phyloP scores from a whole-genome alignment of 2,797 vertebrate species.

The Hylomyscus alleni region DNA sequence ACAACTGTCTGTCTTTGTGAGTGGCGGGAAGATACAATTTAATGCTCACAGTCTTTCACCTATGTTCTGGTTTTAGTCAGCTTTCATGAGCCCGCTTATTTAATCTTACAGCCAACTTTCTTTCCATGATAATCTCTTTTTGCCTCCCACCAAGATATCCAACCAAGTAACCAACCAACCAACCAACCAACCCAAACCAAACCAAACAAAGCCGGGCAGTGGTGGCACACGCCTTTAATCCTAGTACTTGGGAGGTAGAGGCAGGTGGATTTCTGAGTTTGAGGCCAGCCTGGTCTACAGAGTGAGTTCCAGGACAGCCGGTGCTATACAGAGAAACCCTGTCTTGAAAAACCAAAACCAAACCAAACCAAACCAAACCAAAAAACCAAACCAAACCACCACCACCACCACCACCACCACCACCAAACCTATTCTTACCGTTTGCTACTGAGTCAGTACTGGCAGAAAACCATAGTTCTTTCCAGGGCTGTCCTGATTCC shows the following conservation, averaged over 20 bases:
- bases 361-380: not conserved
- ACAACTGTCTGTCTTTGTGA: constrained; percentile 26
- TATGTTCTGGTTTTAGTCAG: constrained; percentile 35
- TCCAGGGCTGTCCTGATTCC: constrained; percentile 60
- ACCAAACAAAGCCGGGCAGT: not conserved
- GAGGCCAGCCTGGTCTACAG: too few relatives aligned
- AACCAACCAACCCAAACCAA: not conserved
- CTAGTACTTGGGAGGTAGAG: too few relatives aligned
- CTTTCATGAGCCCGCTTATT: constrained; percentile 71
- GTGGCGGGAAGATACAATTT: not conserved
- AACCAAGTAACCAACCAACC: not conserved
- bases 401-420: too few relatives aligned
- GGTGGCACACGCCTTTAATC: too few relatives aligned
- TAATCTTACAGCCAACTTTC: constrained; percentile 78
- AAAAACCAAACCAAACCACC: not conserved
- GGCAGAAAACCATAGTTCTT: constrained; percentile 57
- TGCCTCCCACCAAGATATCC: constrained; percentile 74
- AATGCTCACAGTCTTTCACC: constrained; percentile 30
- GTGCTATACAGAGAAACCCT: too few relatives aligned
- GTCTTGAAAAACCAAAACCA: too few relatives aligned
- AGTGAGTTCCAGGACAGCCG: too few relatives aligned
- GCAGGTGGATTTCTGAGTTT: too few relatives aligned
- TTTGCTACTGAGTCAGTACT: constrained; percentile 78
- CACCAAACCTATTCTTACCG: constrained; percentile 57
- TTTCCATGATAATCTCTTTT: constrained; percentile 83